Conservation (phyloP, 2,797 vertebrate species). For the Oryzias sinensis region DNA sequence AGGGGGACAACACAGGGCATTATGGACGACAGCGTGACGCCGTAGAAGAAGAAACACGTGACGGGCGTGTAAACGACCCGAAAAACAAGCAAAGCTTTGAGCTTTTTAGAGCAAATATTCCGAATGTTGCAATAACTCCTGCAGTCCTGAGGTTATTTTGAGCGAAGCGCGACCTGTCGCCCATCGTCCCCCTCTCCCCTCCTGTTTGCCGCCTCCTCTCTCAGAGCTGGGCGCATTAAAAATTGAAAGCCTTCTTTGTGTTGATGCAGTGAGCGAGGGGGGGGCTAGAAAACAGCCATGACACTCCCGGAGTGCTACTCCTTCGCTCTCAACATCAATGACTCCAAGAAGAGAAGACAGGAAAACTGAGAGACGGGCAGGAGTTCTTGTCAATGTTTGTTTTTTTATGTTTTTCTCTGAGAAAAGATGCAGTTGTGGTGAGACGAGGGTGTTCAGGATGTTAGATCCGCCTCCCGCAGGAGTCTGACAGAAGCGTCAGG, state of each 20-base stretch:
- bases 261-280: slow-evolving; percentile 26
- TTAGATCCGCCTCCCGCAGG: slow-evolving; percentile 56
- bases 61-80: not conserved
- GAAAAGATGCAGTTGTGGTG: slow-evolving; percentile 29
- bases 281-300: slow-evolving; percentile 25
- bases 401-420: slow-evolving; percentile 53
- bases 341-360: not conserved
- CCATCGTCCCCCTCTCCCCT: slow-evolving; percentile 49
- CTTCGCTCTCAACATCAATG: slow-evolving; percentile 56
- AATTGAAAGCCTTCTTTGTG: slow-evolving; percentile 68
- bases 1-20: not conserved
- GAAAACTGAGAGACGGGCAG: slow-evolving; percentile 41
- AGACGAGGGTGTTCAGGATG: slow-evolving; percentile 45
- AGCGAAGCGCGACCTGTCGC: slow-evolving; percentile 43
- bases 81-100: slow-evolving; percentile 2
- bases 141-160: slow-evolving; percentile 33
- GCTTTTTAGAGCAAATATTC: not conserved
- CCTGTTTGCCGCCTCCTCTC: slow-evolving; percentile 49
- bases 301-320: slow-evolving; percentile 49
- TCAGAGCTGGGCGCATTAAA: slow-evolving; percentile 60
- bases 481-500: slow-evolving; percentile 33
- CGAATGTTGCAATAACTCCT: not conserved
- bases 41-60: not conserved
- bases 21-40: slow-evolving; percentile 5
- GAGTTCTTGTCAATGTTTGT: slow-evolving; percentile 63